Evolutionary conservation across 2,113 vertebrate genomes (phyloP).

Genomic region (Leptosomus discolor): DNA sequence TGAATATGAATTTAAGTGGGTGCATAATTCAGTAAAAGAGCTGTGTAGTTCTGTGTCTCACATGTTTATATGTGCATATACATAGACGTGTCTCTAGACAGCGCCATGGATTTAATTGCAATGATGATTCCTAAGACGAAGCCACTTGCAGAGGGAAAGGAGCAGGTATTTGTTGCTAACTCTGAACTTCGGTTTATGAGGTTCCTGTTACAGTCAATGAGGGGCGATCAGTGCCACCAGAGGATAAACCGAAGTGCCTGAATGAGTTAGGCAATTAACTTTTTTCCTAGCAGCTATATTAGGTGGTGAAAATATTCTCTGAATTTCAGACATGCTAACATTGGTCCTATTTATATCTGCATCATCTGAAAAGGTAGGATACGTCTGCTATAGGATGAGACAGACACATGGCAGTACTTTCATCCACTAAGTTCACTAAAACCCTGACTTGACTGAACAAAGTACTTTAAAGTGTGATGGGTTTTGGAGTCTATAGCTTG

Average conservation of each 20-base stretch:
- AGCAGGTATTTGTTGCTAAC: background rate
- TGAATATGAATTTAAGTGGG: background rate
- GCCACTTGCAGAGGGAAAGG: background rate
- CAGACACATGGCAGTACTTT: background rate
- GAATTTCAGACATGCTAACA: background rate
- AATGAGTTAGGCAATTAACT: background rate
- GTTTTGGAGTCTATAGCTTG: slow-evolving; percentile 34
- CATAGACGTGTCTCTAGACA: background rate
- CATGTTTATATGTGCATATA: fast-evolving
- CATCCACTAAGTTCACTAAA: background rate
- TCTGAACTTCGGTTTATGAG: background rate
- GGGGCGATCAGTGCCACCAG: background rate
- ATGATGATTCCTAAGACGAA: background rate
- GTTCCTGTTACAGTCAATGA: background rate
- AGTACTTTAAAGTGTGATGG: slow-evolving; percentile 35
- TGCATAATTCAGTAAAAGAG: background rate
- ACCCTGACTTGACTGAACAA: slow-evolving; percentile 21
- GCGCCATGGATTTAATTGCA: background rate
- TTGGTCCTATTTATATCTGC: slow-evolving; percentile 13
- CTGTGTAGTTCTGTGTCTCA: background rate
- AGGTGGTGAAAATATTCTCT: background rate
- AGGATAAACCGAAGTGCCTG: background rate
- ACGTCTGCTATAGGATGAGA: background rate
- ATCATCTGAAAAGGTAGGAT: background rate
- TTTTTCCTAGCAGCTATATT: background rate